These are phyloP conservation scores for Sinhomidia bicolor DNA, from an alignment of 2,888 invertebrate species.

Conservation along the genomic window DNA sequence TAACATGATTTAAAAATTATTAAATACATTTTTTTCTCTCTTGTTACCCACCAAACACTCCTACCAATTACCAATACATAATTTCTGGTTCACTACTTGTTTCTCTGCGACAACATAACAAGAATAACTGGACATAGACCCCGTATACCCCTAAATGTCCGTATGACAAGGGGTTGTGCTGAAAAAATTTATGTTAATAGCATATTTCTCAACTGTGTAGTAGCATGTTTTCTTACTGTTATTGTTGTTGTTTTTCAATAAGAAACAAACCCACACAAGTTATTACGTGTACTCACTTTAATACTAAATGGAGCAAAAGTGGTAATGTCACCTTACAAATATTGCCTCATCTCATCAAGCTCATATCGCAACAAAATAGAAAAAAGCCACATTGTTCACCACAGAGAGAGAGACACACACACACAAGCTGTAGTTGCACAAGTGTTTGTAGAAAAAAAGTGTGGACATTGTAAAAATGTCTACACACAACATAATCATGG, in stretches of 20 bases:
- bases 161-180: conserved; percentile 42
- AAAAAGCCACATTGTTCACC: too few species aligned
- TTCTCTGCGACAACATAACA: too few species aligned
- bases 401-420: too few species aligned
- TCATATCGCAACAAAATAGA: too few species aligned
- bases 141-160: too few species aligned
- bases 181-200: conserved; percentile 66
- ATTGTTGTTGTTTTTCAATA: not conserved
- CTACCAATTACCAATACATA: not conserved
- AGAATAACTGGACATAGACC: too few species aligned
- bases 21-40: too few species aligned
- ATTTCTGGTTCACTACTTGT: too few species aligned
- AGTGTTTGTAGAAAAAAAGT: too few species aligned
- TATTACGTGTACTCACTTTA: not conserved
- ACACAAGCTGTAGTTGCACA: not conserved
- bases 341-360: not conserved
- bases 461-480: conserved; percentile 25
- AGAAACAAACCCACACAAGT: not conserved
- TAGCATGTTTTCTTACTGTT: not conserved
- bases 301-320: not conserved
- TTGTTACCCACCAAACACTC: not conserved
- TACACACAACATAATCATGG: conserved; percentile 45
- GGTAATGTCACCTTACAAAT: conserved; percentile 30
- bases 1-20: too few species aligned
- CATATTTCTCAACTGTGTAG: conserved; percentile 23